phyloP scores from a whole-genome alignment of 2,797 vertebrate genomes.

The Melanitta fusca region DNA sequence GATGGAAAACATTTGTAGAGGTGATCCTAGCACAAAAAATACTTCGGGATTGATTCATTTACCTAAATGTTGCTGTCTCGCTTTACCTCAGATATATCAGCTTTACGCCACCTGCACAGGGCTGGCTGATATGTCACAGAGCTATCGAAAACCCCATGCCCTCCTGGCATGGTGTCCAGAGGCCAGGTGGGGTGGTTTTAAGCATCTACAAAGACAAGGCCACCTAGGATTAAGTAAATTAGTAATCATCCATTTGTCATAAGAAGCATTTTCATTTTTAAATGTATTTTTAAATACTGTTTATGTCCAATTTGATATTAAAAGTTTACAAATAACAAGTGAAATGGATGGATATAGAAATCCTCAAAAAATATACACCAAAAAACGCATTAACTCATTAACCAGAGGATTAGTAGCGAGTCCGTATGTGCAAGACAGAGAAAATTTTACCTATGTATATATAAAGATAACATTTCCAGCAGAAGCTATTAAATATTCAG shows the following conservation, averaged over 20 bases:
- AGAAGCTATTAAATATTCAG: not conserved
- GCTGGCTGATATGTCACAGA: not conserved
- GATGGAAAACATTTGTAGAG: not conserved
- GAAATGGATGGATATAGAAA: not conserved
- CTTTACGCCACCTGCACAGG: not conserved
- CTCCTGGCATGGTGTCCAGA: not conserved
- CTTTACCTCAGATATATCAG: not conserved
- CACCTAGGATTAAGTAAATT: not conserved
- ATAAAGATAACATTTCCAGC: not conserved
- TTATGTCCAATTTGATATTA: not conserved
- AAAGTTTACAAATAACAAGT: not conserved
- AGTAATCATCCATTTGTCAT: not conserved
- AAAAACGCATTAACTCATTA: not conserved
- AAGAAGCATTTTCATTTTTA: not conserved
- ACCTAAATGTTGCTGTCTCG: not conserved
- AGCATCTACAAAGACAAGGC: not conserved
- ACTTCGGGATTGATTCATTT: not conserved
- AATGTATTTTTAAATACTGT: not conserved
- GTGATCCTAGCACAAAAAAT: not conserved
- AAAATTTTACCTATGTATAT: not conserved
- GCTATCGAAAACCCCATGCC: fast-evolving
- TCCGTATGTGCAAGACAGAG: fast-evolving
- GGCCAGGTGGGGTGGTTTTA: not conserved
- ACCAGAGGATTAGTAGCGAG: not conserved
- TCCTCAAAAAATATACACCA: not conserved